These are phyloP conservation scores for Pelodiscus sinensis DNA, from an alignment of 2,113 vertebrate genomes.

Conservation along the genomic window DNA sequence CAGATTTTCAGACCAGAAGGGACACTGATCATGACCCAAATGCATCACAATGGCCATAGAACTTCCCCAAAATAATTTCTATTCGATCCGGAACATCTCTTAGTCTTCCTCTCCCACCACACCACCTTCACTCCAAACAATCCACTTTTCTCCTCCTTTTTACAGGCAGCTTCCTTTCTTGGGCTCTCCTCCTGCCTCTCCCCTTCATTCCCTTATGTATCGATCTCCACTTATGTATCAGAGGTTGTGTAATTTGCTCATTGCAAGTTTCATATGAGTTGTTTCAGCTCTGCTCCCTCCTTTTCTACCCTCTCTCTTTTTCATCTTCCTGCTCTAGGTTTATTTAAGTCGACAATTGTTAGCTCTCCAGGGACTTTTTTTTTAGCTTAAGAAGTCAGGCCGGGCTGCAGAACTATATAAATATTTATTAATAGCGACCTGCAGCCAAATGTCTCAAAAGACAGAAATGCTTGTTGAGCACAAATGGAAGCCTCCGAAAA, in stretches of 20 bases:
- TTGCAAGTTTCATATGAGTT: background rate
- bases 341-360: background rate
- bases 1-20: background rate
- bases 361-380: background rate
- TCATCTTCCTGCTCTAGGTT: slow-evolving; percentile 1
- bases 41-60: background rate
- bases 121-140: background rate
- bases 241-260: background rate
- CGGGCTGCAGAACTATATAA: background rate
- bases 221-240: background rate
- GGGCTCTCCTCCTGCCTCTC: background rate
- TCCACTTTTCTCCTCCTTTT: background rate
- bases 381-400: background rate
- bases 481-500: background rate
- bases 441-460: background rate
- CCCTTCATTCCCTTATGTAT: background rate
- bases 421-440: background rate
- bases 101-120: background rate
- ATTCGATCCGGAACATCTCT: background rate
- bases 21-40: background rate
- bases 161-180: background rate
- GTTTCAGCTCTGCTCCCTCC: background rate
- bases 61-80: background rate
- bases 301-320: background rate
- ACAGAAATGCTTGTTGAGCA: background rate